A percentile compares a stretch with the other conserved stretches of the same genome.
phyloP scores from a whole-genome alignment of 2,797 vertebrate species.

The Liparis tanakae region DNA sequence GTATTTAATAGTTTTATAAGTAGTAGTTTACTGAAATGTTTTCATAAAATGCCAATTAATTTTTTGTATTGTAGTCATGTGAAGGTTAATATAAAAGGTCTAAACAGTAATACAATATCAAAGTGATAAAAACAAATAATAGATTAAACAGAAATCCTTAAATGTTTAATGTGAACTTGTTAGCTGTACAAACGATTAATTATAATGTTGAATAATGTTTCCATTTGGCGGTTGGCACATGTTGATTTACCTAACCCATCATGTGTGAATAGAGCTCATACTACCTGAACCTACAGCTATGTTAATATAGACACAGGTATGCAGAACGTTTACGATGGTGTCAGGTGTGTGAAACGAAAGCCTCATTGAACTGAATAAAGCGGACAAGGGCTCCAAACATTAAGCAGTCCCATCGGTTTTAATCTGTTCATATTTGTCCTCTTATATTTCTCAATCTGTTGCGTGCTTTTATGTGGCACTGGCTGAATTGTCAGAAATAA shows the following conservation, averaged over 20 bases:
- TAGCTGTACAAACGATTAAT: neutral
- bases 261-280: neutral
- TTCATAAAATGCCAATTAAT: neutral
- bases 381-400: neutral
- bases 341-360: conserved; percentile 38
- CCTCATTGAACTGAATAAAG: neutral
- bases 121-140: neutral
- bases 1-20: neutral
- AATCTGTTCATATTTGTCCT: neutral
- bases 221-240: neutral
- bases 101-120: neutral
- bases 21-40: neutral
- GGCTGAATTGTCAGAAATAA: neutral
- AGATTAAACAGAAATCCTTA: neutral
- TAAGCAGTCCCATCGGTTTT: neutral
- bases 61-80: neutral
- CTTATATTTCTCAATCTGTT: neutral
- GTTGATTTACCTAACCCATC: neutral
- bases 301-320: neutral
- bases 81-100: neutral
- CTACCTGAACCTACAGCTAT: neutral
- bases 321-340: conserved; percentile 31
- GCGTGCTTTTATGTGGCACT: neutral
- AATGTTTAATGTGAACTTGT: neutral
- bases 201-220: neutral